Conservation (phyloP, 2,113 vertebrate species). For the Archocentrus centrarchus region DNA sequence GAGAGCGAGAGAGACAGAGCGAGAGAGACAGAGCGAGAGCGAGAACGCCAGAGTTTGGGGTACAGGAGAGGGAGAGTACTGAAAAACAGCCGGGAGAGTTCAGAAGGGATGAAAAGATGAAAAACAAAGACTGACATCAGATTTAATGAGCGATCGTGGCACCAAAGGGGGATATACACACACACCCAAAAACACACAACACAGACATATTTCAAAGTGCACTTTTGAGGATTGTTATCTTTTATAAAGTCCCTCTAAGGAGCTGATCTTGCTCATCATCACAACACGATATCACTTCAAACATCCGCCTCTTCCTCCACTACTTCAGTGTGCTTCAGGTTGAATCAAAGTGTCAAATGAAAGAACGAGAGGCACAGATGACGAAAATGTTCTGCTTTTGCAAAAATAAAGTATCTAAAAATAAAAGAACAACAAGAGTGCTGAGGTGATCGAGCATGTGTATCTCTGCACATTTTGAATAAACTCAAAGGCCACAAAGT, state of each 20-base stretch:
- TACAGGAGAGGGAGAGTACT: conserved; percentile 44
- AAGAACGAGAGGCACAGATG: neutral
- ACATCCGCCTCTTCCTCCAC: conserved; percentile 24
- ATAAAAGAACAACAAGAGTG: neutral
- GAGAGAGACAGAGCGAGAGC: neutral
- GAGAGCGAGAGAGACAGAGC: too few relatives aligned
- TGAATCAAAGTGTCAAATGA: conserved; percentile 23
- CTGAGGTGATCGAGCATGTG: conserved; percentile 4
- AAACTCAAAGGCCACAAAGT: conserved; percentile 51
- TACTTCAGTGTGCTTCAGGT: neutral
- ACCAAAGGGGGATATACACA: neutral
- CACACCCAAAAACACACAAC: neutral
- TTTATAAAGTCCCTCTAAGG: conserved; percentile 32
- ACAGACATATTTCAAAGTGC: conserved; percentile 40
- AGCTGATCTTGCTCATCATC: conserved; percentile 45
- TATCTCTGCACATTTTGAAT: conserved; percentile 27
- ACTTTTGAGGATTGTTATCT: conserved; percentile 53
- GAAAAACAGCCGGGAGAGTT: conserved; percentile 32
- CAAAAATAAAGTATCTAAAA: conserved; percentile 17
- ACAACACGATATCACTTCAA: conserved; percentile 35
- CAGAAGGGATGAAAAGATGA: conserved; percentile 38
- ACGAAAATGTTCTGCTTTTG: neutral
- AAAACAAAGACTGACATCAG: conserved; percentile 42
- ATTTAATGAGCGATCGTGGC: conserved; percentile 24
- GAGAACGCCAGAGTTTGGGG: conserved; percentile 29